Evolutionary conservation across 2,113 vertebrate species (phyloP).

Genomic region (Micromys minutus): DNA sequence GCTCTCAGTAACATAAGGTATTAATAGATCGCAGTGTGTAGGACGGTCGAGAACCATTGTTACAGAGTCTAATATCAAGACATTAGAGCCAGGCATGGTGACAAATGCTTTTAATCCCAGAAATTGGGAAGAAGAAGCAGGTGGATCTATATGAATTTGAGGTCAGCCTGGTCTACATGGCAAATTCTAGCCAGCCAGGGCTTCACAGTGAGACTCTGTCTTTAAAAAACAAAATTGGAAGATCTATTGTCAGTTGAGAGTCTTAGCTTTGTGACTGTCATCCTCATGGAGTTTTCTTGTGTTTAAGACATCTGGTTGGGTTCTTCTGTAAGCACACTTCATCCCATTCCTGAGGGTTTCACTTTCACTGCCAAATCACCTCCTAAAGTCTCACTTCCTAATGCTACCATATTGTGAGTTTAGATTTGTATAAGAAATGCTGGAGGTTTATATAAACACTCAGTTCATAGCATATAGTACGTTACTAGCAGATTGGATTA

Average conservation of each 20-base stretch:
- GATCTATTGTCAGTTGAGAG: neutral
- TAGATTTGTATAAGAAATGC: neutral
- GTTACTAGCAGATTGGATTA: neutral
- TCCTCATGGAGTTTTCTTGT: neutral
- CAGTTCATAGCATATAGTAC: neutral
- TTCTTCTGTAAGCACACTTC: neutral
- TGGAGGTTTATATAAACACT: neutral
- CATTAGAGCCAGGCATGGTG: neutral
- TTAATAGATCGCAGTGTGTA: neutral
- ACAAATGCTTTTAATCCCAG: neutral
- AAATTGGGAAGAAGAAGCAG: neutral
- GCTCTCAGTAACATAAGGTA: neutral
- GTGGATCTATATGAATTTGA: neutral
- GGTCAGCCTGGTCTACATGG: neutral
- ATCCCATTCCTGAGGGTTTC: neutral
- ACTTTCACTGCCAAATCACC: neutral
- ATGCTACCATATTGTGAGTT: neutral
- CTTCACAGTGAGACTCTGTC: neutral
- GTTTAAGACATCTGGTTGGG: neutral
- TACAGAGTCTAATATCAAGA: neutral
- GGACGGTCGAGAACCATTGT: neutral
- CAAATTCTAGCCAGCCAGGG: neutral
- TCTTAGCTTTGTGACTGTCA: neutral
- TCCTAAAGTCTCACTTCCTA: neutral
- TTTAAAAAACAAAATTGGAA: neutral